Base-by-base conservation (phyloP, 2,888 invertebrate species). In the Hypercompe scribonia region DNA sequence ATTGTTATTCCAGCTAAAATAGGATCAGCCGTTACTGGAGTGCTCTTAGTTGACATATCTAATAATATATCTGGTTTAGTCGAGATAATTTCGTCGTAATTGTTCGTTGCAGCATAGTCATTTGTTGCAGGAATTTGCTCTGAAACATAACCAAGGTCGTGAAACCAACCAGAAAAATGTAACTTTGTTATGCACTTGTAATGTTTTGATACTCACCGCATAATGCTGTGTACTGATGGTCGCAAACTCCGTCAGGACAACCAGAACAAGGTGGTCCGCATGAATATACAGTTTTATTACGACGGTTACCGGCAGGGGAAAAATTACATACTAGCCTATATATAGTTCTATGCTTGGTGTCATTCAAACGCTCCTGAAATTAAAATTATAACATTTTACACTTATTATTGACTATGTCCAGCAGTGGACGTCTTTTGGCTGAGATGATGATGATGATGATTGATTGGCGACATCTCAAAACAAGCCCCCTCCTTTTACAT, bases 301-400 rank as follows among this genome's bases (percentile, higher is more conserved):
- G 58, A 13, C 77, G 72, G 78, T 95, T 95, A 8, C 95, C 95
- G 46, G 87, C 86, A 0, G 95, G 93, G 10, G 90, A 88, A 78
- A 95, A 95, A 84, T 95, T 95, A 78, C 95, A 95, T 5, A 95
- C 92, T 65, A 95, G 80, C 81, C 94, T 90, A 74, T 93, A 89
- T 34, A 95, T 90, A 21, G 90, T 92, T 72, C 90, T 89, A 36
- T 91, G 90, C 74, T 81, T 88, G 10, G 78, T 78, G 3, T 31
- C 73, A 68, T 85, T 79, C 21, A 85, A 73, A 39, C 76, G 83
- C 80, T 92, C 91, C 93, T 93, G 81, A 46, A 80, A 75, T 46
- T 24, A 21, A 18, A 61, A 61, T 61, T 72, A 13, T 50, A 42
- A 42, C 13, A 58, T 65, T 24, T 31, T 1, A 42, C 33, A 65